Evolutionary conservation across 2,797 vertebrate genomes (phyloP), one percentile per base, ranked within the genome.

Genomic region (Peromyscus eremicus): DNA sequence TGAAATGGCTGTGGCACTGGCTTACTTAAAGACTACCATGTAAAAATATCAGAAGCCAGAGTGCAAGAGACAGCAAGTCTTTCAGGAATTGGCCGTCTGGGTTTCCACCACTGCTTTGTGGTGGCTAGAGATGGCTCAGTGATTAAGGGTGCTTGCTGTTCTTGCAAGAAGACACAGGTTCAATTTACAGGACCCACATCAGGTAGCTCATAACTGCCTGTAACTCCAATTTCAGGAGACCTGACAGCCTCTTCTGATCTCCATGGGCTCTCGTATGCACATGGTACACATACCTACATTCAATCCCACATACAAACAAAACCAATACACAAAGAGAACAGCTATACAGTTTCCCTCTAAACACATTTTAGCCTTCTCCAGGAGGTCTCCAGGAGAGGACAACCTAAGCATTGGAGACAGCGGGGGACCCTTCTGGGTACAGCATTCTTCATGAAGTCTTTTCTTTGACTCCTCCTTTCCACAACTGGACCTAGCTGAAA

Each of bases 361-460:
- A 76, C 34, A 29, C 12, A 83, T 37, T 52, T 95, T 37, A 83
- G 68, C 16, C 17, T 92, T 82, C 49, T 62, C 43, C 43, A 85
- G 13, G 57, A 19, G 64, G 60, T 19, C n/a, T 77, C 52, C 43
- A 27, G 64, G 76, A 68, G 29, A 91, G 82, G 76, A 49, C 40
- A 75, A 2, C 9, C 49, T 17, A 62, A 40, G 5, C 9, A 29
- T 40, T 73, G 2, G 29, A 77, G 27, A 16, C n/a, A 13, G 12
- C 9, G 25, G 21, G 21, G n/a, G 34, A 1, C 9, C 10, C 19
- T 2, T 8, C 1, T 0, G 62, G 25, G 57, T 4, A n/a, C 34
- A 76, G 71, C 40, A 21, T 82, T 85, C 17, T 68, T 21, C 60
- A 94, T 43, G 23, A 55, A 12, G 66, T 80, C 57, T 92, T 52